phyloP scores from a whole-genome alignment of 2,797 vertebrate genomes.

The Myotis pilosus region DNA sequence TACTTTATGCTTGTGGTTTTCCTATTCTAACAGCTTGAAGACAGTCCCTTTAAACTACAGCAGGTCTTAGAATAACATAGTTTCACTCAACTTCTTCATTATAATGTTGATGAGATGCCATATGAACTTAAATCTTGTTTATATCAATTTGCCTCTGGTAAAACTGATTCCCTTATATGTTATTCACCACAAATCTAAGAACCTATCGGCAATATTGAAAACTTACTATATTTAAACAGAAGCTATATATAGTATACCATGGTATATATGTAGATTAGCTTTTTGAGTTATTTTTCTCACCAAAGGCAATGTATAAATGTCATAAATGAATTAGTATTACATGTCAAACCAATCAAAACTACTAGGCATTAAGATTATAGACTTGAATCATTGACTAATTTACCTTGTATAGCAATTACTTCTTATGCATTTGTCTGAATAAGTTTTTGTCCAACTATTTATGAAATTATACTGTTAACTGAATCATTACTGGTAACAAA shows the following conservation, averaged over 20 bases:
- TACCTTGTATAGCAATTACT: neutral
- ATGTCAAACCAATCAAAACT: neutral
- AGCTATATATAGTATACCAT: neutral
- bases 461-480: neutral
- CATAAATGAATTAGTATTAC: neutral
- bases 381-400: neutral
- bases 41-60: neutral
- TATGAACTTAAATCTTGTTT: neutral
- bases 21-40: neutral
- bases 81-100: neutral
- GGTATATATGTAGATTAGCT: neutral
- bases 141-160: neutral
- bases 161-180: neutral
- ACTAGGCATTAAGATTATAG: neutral
- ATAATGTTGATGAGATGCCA: neutral
- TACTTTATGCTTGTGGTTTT: neutral
- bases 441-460: neutral
- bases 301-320: neutral
- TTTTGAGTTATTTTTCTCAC: neutral
- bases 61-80: neutral
- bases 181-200: neutral
- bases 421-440: neutral
- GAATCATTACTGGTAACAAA: neutral
- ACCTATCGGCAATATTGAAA: neutral
- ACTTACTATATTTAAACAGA: neutral